A percentile compares a stretch with the other conserved stretches of the same genome.
These are phyloP conservation scores for Drosophila erecta DNA, from an alignment of 1,140 invertebrate genomes.

Conservation along the genomic window DNA sequence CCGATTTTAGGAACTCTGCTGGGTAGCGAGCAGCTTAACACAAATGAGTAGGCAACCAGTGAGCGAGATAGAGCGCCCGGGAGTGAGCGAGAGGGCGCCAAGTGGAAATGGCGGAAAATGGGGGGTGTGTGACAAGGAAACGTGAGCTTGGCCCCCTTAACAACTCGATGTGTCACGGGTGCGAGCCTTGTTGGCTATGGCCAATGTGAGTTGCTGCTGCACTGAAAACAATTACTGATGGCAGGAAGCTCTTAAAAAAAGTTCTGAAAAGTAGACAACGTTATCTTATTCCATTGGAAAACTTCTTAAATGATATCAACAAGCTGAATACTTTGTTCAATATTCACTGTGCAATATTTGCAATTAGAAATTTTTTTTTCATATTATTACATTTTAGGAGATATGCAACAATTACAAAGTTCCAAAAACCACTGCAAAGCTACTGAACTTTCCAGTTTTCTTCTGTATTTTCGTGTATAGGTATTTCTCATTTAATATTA, in stretches of 20 bases:
- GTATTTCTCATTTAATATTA: neutral
- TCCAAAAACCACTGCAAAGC: too few species aligned
- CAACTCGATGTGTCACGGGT: slow-evolving; percentile 25
- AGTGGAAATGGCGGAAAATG: slow-evolving; percentile 17
- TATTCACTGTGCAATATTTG: too few species aligned
- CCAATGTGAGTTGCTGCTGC: slow-evolving; percentile 9
- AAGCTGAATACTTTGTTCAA: too few species aligned
- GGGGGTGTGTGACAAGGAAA: slow-evolving; percentile 53
- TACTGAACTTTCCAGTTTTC: too few species aligned
- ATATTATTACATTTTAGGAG: too few species aligned
- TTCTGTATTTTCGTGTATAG: too few species aligned
- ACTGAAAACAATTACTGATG: neutral
- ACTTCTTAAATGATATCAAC: too few species aligned
- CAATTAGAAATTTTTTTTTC: too few species aligned
- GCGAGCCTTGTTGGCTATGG: slow-evolving; percentile 31
- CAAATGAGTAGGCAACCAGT: slow-evolving; percentile 61
- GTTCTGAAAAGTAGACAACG: too few species aligned
- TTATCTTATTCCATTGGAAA: too few species aligned
- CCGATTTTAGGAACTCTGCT: slow-evolving; percentile 9
- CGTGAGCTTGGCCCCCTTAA: slow-evolving; percentile 38
- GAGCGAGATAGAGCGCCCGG: slow-evolving; percentile 11
- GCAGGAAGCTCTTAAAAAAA: too few species aligned
- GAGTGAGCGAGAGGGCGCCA: neutral
- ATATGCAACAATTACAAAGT: too few species aligned
- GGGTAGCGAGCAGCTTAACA: slow-evolving; percentile 63